Evolutionary conservation across 2,888 invertebrate species (phyloP), one percentile per base, ranked within the genome.

Genomic region (Platycheirus albimanus): DNA sequence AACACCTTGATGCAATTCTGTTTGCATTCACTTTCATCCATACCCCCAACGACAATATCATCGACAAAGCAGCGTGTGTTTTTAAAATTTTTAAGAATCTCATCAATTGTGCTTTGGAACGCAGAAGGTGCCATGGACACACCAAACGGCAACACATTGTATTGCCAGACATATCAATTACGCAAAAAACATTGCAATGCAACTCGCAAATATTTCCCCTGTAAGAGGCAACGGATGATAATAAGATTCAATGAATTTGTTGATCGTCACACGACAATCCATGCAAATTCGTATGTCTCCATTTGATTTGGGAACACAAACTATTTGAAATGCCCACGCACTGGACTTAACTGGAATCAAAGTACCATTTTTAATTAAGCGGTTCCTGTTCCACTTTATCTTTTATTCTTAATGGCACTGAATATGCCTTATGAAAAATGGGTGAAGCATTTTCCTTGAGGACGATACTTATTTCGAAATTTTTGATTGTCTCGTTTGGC

Each of bases 331-430:
- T 28, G 41, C 66, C 52, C 66, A 52, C n/a, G 41, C 13, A 30
- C 66, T 66, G 19, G 20, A 66, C 24, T 66, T 66, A 10, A 66
- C 66, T 5, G 66, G 66, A 20, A 52, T 28, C n/a, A 66, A 52
- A 6, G 17, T 28, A 13, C 43, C 67, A 4, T 28, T 41, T n/a
- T 28, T 43, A 4, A 67, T 41, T 28, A 52, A 54, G 15, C 54
- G 67, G 20, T 67, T 67, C 52, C 20, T 54, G 8, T 30, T 20
- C 43, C 38, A 54, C 67, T 30, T 43, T 52, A 0, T 52, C 33
- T 17, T 67, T 67, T 15, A 67, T 67, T 67, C 52, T 41, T 30
- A 67, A 7, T 7, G 67, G 52, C 43, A 67, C 67, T 51, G 51
- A 51, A 41, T 66, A 49, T 5, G 49, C 13, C n/a, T 64, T 64